These are phyloP conservation scores for Selenia dentaria DNA, from an alignment of 2,888 invertebrate genomes.

Conservation along the genomic window DNA sequence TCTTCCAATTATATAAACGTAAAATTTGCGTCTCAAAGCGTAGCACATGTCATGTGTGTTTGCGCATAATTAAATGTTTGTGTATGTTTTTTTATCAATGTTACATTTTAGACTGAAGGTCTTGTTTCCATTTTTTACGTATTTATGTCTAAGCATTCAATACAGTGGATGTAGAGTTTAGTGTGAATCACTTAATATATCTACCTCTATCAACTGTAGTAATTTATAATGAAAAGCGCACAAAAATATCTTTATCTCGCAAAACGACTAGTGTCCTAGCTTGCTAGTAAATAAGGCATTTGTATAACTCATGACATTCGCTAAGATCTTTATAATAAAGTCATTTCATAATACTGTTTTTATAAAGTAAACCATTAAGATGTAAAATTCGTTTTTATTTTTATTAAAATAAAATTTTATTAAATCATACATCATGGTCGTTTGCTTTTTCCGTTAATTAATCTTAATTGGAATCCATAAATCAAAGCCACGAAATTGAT, in stretches of 20 bases:
- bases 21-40: not conserved
- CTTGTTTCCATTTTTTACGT: constrained; percentile 3
- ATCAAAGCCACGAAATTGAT: no score
- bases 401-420: constrained; percentile 62
- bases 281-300: constrained; percentile 14
- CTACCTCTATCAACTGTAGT: constrained; percentile 21
- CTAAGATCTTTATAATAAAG: constrained; percentile 27
- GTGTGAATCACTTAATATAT: constrained; percentile 30
- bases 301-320: constrained; percentile 32
- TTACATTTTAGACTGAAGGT: constrained; percentile 5
- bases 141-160: not conserved
- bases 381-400: constrained; percentile 72
- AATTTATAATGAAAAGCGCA: constrained; percentile 35
- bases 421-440: constrained; percentile 12
- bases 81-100: not conserved
- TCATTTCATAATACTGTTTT: constrained; percentile 16
- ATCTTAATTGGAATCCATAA: no score
- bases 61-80: not conserved
- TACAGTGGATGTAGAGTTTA: constrained; percentile 35
- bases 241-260: constrained; percentile 33
- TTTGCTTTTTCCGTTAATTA: no score
- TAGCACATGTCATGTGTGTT: not conserved
- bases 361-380: constrained; percentile 43
- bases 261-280: constrained; percentile 12
- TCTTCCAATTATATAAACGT: no score